Conservation (phyloP, 2,888 invertebrate species). For the Himalopsyche tibetana region DNA sequence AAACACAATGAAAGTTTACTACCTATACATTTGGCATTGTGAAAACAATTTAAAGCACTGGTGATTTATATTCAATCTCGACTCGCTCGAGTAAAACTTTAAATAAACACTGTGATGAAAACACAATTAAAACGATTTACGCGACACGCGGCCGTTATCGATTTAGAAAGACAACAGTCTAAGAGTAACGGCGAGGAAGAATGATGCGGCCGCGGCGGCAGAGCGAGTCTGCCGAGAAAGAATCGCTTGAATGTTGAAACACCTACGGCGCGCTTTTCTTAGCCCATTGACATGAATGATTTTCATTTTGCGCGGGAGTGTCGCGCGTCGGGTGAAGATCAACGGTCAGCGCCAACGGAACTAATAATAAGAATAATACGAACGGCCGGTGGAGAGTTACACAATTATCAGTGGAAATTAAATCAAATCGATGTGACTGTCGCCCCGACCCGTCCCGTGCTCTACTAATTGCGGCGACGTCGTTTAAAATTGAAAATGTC, state of each 20-base stretch:
- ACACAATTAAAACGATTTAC: conserved; percentile 37
- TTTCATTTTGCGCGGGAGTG: conserved; percentile 42
- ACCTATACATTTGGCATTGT: too few relatives aligned
- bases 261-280: conserved; percentile 70
- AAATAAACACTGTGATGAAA: conserved; percentile 6
- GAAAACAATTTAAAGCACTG: too few relatives aligned
- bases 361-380: not conserved
- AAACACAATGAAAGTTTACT: too few relatives aligned
- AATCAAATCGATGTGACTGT: not conserved
- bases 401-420: conserved; percentile 16
- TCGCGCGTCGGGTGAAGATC: conserved; percentile 15
- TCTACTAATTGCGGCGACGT: conserved; percentile 13
- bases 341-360: conserved; percentile 8
- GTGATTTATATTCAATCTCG: not conserved
- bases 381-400: not conserved
- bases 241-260: conserved; percentile 68
- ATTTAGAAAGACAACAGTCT: conserved; percentile 15
- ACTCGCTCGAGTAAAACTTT: not conserved
- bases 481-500: conserved; percentile 5
- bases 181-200: conserved; percentile 71
- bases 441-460: not conserved
- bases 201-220: conserved; percentile 66
- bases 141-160: conserved; percentile 24
- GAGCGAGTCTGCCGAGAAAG: conserved; percentile 69
- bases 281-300: conserved; percentile 63